Base-by-base conservation (phyloP, 2,888 invertebrate genomes). In the Cepaea hortensis region DNA sequence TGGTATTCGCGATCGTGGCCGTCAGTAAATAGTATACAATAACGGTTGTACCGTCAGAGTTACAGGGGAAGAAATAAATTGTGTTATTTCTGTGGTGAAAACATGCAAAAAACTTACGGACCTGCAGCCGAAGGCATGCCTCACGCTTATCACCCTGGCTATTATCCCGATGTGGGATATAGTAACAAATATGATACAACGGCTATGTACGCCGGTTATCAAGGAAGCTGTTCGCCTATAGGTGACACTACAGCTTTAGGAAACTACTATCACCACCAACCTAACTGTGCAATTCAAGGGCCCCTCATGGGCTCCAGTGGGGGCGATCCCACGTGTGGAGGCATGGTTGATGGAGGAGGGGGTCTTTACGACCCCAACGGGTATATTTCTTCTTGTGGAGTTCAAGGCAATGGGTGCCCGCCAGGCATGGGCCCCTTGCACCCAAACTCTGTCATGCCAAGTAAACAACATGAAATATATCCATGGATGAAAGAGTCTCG, bases 401-500 rank as follows among this genome's bases (percentile, higher is more conserved):
- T 86, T 20, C 85, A 80, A 62, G 81, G 81, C 35, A 85, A 81
- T 35, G 85, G 85, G 73, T 87, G 87, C 73, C 88, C 87, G 23
- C 87, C 88, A 4, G 88, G 88, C 1, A 68, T 88, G 84, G 85
- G 79, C n/a, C 85, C 84, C 15, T 82, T 88, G 4, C 87, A 87
- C 75, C 82, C 85, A 3, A 82, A 77, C 23, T 48, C 62, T n/a
- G 86, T 77, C 9, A 83, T 83, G 85, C 46, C 85, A 46, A 55
- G 72, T 61, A 88, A 88, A 81, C 88, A 85, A 61, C 82, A 87
- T n/a, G 88, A 88, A 50, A 88, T 88, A 75, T 88, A 88, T 82
- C 88, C 88, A 20, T 88, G 88, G 88, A 88, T 88, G 88, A 88
- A 88, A 72, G 88, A 88, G 46, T 88, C 88, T n/a, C 23, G 88